A percentile compares a stretch with the other conserved stretches of the same genome.
Conservation (phyloP, 2,888 invertebrate genomes). For the Caprella mutica region DNA sequence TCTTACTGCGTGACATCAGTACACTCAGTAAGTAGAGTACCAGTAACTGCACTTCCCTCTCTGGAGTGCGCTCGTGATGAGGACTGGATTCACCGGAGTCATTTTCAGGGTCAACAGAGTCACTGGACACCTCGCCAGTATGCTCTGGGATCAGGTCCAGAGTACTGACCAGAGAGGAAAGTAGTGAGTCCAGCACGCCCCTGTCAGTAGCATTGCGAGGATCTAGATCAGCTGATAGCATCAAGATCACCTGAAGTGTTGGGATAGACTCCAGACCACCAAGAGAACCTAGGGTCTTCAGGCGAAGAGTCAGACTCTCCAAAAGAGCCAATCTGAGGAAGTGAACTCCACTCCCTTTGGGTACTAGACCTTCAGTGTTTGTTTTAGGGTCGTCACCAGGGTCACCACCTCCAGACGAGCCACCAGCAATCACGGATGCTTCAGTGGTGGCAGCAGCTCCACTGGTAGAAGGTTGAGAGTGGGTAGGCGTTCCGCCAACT, state of each 20-base stretch:
- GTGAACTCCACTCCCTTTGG: constrained; percentile 49
- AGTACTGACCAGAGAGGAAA: constrained; percentile 54
- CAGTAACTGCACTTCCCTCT: constrained; percentile 74
- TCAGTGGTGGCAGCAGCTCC: neutral
- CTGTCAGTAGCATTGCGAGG: constrained; percentile 70
- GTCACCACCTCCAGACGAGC: constrained; percentile 54
- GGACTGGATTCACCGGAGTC: constrained; percentile 34
- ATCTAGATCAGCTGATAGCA: constrained; percentile 79
- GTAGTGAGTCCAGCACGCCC: constrained; percentile 60
- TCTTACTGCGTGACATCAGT: constrained; percentile 63
- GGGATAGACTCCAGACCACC: constrained; percentile 80
- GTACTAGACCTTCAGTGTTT: constrained; percentile 49
- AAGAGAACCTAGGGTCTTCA: constrained; percentile 61
- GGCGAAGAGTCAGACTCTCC: constrained; percentile 61
- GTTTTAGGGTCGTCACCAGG: constrained; percentile 39
- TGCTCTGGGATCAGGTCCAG: constrained; percentile 39
- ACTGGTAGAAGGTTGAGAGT: neutral
- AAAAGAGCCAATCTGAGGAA: constrained; percentile 57
- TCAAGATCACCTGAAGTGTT: constrained; percentile 72
- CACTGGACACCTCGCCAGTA: constrained; percentile 10
- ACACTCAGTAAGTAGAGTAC: constrained; percentile 74
- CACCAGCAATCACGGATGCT: neutral
- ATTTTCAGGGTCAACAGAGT: constrained; percentile 37
- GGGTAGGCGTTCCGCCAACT: constrained; percentile 84
- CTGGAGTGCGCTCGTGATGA: constrained; percentile 53